These are phyloP conservation scores for Catharus bicknelli DNA, from an alignment of 2,113 vertebrate species.

Conservation along the genomic window DNA sequence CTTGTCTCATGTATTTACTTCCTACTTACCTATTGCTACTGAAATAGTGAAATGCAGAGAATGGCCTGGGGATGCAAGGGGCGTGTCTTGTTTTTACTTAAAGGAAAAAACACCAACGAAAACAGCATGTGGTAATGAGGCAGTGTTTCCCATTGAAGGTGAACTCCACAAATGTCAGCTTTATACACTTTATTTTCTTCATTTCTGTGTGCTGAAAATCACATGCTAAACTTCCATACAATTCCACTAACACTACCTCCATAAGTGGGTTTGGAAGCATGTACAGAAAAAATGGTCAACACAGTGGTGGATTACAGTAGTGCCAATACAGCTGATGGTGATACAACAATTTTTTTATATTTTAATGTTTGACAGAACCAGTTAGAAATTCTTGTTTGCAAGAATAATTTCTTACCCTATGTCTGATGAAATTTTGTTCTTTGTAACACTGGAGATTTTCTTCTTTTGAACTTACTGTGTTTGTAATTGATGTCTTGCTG, in stretches of 20 bases:
- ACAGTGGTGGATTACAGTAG: background rate
- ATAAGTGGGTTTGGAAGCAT: background rate
- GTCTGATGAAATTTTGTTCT: background rate
- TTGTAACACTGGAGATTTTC: background rate
- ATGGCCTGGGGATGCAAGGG: background rate
- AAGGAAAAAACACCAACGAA: background rate
- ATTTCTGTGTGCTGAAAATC: background rate
- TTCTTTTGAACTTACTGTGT: background rate
- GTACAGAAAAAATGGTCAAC: background rate
- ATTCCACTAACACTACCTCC: background rate
- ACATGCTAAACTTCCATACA: background rate
- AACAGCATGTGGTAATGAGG: background rate
- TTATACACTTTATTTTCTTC: background rate
- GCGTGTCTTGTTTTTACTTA: background rate
- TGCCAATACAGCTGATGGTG: background rate
- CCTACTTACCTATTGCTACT: background rate
- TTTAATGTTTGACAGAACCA: background rate
- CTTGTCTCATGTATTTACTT: background rate
- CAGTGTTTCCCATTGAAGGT: background rate
- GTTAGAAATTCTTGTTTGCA: background rate
- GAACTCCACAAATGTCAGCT: background rate
- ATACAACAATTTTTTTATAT: background rate
- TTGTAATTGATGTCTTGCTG: slow-evolving; percentile 24
- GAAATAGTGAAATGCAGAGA: background rate
- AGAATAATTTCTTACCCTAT: background rate